Percentiles rank a stretch among this genome's conserved stretches.
phyloP scores from a whole-genome alignment of 2,888 invertebrate genomes.

The Nebria salina region DNA sequence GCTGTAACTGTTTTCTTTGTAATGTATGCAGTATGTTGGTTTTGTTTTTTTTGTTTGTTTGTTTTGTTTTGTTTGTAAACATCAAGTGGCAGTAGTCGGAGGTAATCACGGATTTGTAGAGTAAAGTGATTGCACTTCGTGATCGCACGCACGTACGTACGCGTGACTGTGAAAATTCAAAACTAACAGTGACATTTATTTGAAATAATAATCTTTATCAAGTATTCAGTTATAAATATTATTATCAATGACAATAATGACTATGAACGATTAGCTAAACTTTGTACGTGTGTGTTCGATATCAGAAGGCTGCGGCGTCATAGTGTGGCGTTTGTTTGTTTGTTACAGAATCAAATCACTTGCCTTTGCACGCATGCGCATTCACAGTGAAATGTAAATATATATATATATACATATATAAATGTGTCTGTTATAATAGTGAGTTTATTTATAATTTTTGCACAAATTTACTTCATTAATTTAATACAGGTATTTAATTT shows the following conservation, averaged over 20 bases:
- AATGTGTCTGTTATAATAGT: background rate
- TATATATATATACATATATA: background rate
- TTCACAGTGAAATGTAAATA: background rate
- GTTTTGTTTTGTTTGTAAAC: conserved; percentile 19
- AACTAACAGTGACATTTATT: conserved; percentile 11
- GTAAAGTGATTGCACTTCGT: conserved; percentile 27
- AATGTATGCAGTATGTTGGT: conserved; percentile 3
- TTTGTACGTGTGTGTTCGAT: conserved; percentile 44
- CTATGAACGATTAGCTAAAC: conserved; percentile 22
- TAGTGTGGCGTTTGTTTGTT: conserved; percentile 28
- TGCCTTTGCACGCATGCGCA: background rate
- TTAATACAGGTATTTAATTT: background rate
- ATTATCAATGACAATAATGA: background rate
- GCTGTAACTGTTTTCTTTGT: conserved; percentile 5
- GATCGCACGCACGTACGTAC: conserved; percentile 12
- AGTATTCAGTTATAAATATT: background rate
- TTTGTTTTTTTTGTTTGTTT: conserved; percentile 15
- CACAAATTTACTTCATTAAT: background rate
- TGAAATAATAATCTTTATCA: conserved; percentile 8
- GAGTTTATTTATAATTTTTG: background rate
- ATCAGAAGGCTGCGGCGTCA: conserved; percentile 34
- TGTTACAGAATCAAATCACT: background rate
- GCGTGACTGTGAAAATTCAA: background rate
- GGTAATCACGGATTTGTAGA: conserved; percentile 29
- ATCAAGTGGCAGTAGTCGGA: conserved; percentile 43